Percentiles rank a stretch among this genome's conserved stretches.
phyloP scores from a whole-genome alignment of 2,888 invertebrate genomes.

The Conomelus anceps region DNA sequence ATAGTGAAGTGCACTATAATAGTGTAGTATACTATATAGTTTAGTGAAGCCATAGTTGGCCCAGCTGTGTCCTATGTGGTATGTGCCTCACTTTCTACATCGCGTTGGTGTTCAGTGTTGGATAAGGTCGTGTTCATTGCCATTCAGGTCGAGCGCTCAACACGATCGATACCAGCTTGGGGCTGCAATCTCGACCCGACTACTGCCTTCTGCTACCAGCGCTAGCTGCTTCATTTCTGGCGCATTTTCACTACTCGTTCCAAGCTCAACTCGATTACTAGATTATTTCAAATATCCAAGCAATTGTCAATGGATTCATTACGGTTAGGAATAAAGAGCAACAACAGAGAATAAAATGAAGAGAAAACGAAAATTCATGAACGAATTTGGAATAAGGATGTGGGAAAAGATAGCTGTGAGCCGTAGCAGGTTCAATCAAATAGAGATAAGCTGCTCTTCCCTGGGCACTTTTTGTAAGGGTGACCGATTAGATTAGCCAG shows the following conservation, averaged over 20 bases:
- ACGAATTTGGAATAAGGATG: too few species aligned
- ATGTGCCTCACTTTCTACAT: too few species aligned
- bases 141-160: neutral
- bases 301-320: neutral
- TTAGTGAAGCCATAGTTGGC: neutral
- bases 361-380: too few species aligned
- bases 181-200: neutral
- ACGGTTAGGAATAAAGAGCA: neutral
- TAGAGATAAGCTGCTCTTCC: too few species aligned
- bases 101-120: neutral
- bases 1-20: neutral
- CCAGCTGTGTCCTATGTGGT: neutral
- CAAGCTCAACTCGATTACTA: neutral
- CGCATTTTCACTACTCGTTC: neutral
- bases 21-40: neutral
- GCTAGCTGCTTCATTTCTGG: neutral
- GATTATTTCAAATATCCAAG: neutral
- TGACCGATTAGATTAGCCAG: too few species aligned
- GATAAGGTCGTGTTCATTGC: neutral
- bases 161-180: neutral
- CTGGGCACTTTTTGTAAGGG: too few species aligned
- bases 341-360: too few species aligned
- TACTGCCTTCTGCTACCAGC: neutral
- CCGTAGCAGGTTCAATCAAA: too few species aligned
- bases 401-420: too few species aligned